Conservation (phyloP, 2,797 vertebrate genomes). For the Lates japonicus region DNA sequence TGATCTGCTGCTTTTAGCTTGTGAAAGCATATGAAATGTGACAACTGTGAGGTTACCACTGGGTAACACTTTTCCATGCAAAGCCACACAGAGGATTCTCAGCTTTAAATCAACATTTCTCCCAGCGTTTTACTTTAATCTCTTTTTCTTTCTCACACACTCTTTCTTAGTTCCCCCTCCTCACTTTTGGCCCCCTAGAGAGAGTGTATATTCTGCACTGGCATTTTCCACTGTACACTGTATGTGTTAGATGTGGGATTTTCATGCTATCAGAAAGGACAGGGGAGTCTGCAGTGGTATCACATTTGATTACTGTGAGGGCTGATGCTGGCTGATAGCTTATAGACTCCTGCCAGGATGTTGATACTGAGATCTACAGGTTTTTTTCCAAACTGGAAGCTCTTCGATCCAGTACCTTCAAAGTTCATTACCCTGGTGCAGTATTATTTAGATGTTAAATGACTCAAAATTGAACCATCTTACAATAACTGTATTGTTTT, state of each 20-base stretch:
- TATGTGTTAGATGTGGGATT: slow-evolving; percentile 21
- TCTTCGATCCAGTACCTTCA: background rate
- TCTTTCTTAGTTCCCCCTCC: background rate
- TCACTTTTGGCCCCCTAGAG: slow-evolving; percentile 17
- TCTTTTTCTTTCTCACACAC: background rate
- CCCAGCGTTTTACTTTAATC: background rate
- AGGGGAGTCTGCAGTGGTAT: background rate
- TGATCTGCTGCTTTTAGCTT: slow-evolving; percentile 9
- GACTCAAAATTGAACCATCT: background rate
- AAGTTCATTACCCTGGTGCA: slow-evolving; percentile 1
- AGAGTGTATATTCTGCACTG: background rate
- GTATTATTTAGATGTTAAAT: background rate
- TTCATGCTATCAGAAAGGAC: background rate
- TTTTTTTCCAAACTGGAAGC: slow-evolving; percentile 9
- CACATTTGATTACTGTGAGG: slow-evolving; percentile 14
- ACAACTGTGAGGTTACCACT: slow-evolving; percentile 31
- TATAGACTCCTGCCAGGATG: background rate
- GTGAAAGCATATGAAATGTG: slow-evolving; percentile 26
- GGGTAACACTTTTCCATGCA: slow-evolving; percentile 32
- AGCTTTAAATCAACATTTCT: slow-evolving; percentile 38
- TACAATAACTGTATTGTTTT: background rate
- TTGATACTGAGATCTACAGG: slow-evolving; percentile 12
- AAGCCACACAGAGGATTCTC: slow-evolving; percentile 15
- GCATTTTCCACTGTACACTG: slow-evolving; percentile 12
- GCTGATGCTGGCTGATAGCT: background rate